phyloP scores from a whole-genome alignment of 2,113 vertebrate species.

The Chionis minor region DNA sequence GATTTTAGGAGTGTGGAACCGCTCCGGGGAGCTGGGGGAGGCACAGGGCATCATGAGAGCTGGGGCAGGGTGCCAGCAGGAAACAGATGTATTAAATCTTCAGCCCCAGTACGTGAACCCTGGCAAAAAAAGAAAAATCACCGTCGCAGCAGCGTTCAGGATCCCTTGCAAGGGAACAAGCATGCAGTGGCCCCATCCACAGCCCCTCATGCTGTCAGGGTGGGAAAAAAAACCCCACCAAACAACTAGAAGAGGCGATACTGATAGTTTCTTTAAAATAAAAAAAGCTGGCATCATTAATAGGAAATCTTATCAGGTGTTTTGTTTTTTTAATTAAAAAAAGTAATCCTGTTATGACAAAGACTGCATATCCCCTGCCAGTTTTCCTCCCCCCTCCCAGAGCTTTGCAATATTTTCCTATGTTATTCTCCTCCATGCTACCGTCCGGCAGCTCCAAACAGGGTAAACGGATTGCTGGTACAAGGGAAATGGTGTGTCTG shows the following conservation, averaged over 20 bases:
- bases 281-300: accelerated
- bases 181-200: accelerated
- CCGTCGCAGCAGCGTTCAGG: not conserved
- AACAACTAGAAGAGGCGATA: not conserved
- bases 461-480: not conserved
- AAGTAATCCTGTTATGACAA: not conserved
- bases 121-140: not conserved
- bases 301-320: not conserved
- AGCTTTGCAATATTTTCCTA: not conserved
- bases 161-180: not conserved
- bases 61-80: not conserved
- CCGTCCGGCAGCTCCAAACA: accelerated
- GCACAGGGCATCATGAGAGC: not conserved
- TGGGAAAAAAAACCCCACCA: not conserved
- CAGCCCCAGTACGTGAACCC: not conserved
- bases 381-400: not conserved
- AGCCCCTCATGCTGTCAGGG: too few relatives aligned
- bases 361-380: not conserved
- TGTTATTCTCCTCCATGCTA: not conserved
- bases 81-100: constrained; percentile 53
- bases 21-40: not conserved
- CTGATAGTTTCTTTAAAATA: not conserved
- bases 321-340: not conserved
- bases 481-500: not conserved
- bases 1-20: not conserved